phyloP scores from a whole-genome alignment of 2,113 vertebrate genomes.

The Neolamprologus fasciatus region DNA sequence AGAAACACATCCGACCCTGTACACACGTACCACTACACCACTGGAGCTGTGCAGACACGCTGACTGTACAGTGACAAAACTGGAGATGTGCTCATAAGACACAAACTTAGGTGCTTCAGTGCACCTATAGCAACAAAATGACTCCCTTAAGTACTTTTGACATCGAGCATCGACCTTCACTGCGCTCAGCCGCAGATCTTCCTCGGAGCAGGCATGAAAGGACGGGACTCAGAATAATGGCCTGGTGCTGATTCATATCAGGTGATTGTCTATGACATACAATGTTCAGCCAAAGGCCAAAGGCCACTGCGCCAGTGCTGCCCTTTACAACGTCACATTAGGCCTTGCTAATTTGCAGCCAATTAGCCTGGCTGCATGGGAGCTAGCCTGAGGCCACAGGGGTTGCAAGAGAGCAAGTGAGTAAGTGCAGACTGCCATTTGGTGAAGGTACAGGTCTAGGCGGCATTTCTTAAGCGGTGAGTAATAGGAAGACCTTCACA shows the following conservation, averaged over 20 bases:
- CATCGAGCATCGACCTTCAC: neutral
- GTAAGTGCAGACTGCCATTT: slow-evolving; percentile 1
- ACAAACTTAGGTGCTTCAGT: neutral
- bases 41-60: neutral
- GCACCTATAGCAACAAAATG: slow-evolving; percentile 4
- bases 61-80: neutral
- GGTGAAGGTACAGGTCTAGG: neutral
- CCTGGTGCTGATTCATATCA: slow-evolving; percentile 42
- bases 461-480: neutral
- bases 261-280: slow-evolving; percentile 51
- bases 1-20: neutral
- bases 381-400: slow-evolving; percentile 18
- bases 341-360: slow-evolving; percentile 49
- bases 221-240: slow-evolving; percentile 28
- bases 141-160: slow-evolving; percentile 28
- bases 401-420: slow-evolving; percentile 31
- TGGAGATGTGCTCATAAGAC: neutral
- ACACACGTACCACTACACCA: neutral
- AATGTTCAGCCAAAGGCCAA: slow-evolving; percentile 56
- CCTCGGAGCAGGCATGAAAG: neutral
- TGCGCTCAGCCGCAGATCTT: neutral
- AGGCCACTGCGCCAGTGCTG: slow-evolving; percentile 25
- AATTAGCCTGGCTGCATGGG: slow-evolving; percentile 56
- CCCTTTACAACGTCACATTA: slow-evolving; percentile 57
- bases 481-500: neutral